These are phyloP conservation scores for Strigops habroptila DNA, from an alignment of 2,113 vertebrate species.

Conservation along the genomic window DNA sequence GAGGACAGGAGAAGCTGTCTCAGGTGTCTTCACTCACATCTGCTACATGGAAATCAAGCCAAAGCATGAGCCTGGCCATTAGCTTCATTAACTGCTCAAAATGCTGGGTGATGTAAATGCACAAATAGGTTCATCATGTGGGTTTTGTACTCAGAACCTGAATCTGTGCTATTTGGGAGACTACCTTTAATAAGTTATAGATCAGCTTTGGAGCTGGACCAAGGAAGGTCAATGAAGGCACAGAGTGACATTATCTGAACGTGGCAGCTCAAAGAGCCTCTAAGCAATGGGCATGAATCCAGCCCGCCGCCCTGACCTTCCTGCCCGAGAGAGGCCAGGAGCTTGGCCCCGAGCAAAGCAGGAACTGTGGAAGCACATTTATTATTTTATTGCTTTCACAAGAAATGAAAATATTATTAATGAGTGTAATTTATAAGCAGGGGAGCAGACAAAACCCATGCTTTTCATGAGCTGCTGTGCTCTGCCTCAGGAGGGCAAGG, in stretches of 20 bases:
- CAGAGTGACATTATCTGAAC: background rate
- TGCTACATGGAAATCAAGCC: background rate
- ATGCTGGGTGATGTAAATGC: background rate
- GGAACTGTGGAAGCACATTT: background rate
- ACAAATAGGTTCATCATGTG: background rate
- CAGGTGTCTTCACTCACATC: background rate
- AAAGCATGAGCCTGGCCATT: background rate
- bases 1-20: background rate
- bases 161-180: background rate
- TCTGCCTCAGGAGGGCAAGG: background rate
- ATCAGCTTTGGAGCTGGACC: background rate
- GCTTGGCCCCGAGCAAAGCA: background rate
- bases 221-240: background rate
- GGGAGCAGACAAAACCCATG: background rate
- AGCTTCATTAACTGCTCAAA: background rate
- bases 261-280: background rate
- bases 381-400: constrained; percentile 6
- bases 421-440: constrained; percentile 36
- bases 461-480: background rate
- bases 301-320: background rate
- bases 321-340: background rate
- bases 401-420: constrained; percentile 44
- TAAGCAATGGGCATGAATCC: background rate
- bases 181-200: background rate
- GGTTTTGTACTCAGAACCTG: background rate